Base-by-base conservation (phyloP, 2,888 invertebrate species). In the Eupithecia dodoneata region DNA sequence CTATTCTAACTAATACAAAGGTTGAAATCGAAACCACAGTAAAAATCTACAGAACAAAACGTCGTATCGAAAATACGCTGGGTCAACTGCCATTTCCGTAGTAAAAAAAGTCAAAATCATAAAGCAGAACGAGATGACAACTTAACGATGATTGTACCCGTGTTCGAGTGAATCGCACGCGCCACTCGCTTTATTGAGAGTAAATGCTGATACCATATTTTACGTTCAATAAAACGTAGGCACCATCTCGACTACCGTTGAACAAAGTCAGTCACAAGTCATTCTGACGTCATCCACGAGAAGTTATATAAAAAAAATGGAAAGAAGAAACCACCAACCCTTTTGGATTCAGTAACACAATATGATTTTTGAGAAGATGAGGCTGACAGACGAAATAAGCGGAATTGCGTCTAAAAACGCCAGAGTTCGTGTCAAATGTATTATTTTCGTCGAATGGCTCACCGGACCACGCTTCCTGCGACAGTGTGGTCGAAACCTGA, bases 401-500 rank as follows among this genome's bases (percentile, higher is more conserved):
- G 86, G 84, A 87, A 88, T 89, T 86, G 86, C 82, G 86, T 89
- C 89, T 70, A 90, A 91, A 89, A 89, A 90, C 84, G 87, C 87
- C 87, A 86, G 88, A 88, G 85, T 89, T 90, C 81, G 84, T 87
- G 84, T 89, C 88, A 86, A 89, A 88, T 90, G 90, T 91, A 92
- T 92, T 93, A 92, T 93, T 93, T 93, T 93, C 91, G 90, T 93
- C 84, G 89, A 90, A 88, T 91, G 90, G 92, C 84, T 91, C 94
- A 93, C 75, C 91, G 91, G 91, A 87, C 90, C 92, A 91, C 92
- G 94, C 94, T 94, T 95, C 94, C 94, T 94, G 94, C 92, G 93
- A 91, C 92, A 89, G 93, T 94, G 94, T 94, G 94, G 94, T 94
- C 94, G 94, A 89, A 94, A 95, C 90, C 63, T 83, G 92, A 95